phyloP scores from a whole-genome alignment of 2,113 vertebrate genomes.

The Scatophagus argus region DNA sequence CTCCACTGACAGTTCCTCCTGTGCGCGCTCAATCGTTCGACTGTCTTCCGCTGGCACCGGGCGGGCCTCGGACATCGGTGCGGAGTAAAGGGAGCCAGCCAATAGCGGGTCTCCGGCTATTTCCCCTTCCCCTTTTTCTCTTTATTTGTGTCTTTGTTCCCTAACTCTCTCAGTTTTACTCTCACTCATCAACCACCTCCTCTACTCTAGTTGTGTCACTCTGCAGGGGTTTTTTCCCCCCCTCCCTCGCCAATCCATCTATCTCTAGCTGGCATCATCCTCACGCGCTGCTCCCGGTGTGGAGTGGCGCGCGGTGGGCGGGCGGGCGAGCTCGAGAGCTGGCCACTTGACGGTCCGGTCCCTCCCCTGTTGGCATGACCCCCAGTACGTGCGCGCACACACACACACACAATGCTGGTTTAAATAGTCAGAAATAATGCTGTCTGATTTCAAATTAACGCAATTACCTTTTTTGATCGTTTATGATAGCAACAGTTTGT shows the following conservation, averaged over 20 bases:
- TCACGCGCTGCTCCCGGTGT: constrained; percentile 63
- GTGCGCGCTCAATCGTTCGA: constrained; percentile 34
- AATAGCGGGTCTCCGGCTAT: constrained; percentile 70
- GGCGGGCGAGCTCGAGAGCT: constrained; percentile 69
- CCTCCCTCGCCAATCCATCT: constrained; percentile 36
- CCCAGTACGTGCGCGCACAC: constrained; percentile 23
- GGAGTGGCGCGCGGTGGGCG: constrained; percentile 71
- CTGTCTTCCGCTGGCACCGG: constrained; percentile 55
- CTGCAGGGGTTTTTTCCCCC: constrained; percentile 38
- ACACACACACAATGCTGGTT: background rate
- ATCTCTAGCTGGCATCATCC: constrained; percentile 65
- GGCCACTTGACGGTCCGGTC: constrained; percentile 75
- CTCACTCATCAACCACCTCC: constrained; percentile 44
- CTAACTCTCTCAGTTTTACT: constrained; percentile 55
- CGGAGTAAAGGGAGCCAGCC: constrained; percentile 33
- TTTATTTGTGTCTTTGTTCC: constrained; percentile 48
- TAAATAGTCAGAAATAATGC: constrained; percentile 10
- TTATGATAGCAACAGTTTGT: constrained; percentile 31
- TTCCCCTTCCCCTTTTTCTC: constrained; percentile 43
- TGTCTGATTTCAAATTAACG: constrained; percentile 20
- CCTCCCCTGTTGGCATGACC: constrained; percentile 79
- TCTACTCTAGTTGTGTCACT: constrained; percentile 50
- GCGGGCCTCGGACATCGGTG: constrained; percentile 63
- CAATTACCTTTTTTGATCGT: background rate
- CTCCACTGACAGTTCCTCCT: constrained; percentile 41